These are phyloP conservation scores for Aulostomus chinensis DNA, from an alignment of 2,797 vertebrate species.

Conservation along the genomic window DNA sequence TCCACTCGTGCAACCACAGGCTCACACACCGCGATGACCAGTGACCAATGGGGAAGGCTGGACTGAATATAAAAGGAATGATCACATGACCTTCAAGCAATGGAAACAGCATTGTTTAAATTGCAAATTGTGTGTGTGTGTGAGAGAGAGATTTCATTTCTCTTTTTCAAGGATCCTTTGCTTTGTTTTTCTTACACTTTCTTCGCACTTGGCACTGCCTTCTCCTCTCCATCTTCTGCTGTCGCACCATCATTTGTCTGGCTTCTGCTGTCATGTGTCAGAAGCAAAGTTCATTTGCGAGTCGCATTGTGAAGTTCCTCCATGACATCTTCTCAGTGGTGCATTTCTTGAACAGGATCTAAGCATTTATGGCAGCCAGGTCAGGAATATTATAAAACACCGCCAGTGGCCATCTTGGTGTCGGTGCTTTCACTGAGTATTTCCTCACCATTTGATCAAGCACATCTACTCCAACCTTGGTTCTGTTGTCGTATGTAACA, in stretches of 20 bases:
- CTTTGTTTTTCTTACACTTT: too few species aligned
- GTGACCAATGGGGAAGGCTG: too few species aligned
- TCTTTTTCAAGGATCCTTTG: too few species aligned
- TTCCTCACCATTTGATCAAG: conserved; percentile 31
- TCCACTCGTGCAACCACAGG: background rate
- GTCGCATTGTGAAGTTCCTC: background rate
- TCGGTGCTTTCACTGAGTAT: conserved; percentile 12
- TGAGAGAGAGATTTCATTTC: too few species aligned
- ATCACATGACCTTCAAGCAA: conserved; percentile 50
- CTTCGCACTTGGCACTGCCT: too few species aligned
- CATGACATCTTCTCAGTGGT: background rate
- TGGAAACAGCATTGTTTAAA: conserved; percentile 50
- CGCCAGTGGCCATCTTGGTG: background rate
- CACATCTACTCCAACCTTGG: conserved; percentile 11
- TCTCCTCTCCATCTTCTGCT: too few species aligned
- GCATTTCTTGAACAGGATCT: background rate
- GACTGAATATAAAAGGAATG: conserved; percentile 35
- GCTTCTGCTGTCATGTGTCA: too few species aligned
- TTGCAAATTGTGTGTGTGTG: conserved; percentile 56
- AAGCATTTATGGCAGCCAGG: background rate
- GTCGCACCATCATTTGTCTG: too few species aligned
- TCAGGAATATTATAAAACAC: background rate
- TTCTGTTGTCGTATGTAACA: conserved; percentile 16
- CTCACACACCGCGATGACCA: background rate
- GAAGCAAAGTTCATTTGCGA: background rate